Evolutionary conservation across 2,888 invertebrate genomes (phyloP).

Genomic region (Cistogaster globosa): DNA sequence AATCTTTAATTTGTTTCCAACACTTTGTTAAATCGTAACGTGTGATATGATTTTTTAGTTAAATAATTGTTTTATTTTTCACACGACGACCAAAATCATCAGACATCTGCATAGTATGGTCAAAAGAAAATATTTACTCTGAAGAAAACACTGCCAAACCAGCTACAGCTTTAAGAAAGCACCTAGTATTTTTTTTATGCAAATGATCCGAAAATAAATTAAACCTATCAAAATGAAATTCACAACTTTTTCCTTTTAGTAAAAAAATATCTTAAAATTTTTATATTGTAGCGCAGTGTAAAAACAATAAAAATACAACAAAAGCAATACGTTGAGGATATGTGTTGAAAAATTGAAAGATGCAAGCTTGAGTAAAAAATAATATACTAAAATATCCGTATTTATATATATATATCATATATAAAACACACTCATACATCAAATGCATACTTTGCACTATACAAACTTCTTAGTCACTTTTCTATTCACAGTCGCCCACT

Average conservation of each 20-base stretch:
- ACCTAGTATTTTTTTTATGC: not conserved
- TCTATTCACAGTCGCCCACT: conserved; percentile 9
- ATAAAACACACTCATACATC: conserved; percentile 30
- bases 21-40: conserved; percentile 45
- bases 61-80: conserved; percentile 35
- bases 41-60: conserved; percentile 41
- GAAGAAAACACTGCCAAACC: conserved; percentile 16
- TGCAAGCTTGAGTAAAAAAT: not conserved
- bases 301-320: not conserved
- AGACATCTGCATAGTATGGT: conserved; percentile 82
- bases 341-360: not conserved
- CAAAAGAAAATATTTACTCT: conserved; percentile 78
- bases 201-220: not conserved
- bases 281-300: not conserved
- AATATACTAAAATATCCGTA: no score
- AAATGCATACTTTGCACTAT: not conserved
- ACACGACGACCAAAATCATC: conserved; percentile 77
- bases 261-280: not conserved
- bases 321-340: not conserved
- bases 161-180: conserved; percentile 10
- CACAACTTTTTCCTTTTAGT: no score
- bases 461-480: not conserved
- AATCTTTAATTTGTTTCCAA: conserved; percentile 38
- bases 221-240: no score
- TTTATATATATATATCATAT: not conserved